phyloP scores from a whole-genome alignment of 2,797 vertebrate species.

The Galago senegalensis region DNA sequence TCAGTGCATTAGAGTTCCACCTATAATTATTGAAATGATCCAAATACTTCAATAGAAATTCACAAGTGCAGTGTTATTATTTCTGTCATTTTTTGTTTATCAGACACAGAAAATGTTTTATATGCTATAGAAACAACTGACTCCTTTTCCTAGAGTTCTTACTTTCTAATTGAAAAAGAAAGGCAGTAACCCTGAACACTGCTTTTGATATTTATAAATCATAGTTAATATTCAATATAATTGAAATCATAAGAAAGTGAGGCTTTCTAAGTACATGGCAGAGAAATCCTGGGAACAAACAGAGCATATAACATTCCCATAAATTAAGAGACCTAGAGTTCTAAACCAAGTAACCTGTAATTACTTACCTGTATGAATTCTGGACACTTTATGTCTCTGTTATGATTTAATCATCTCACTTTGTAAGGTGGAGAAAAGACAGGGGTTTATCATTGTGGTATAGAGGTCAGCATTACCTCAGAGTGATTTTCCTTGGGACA shows the following conservation, averaged over 20 bases:
- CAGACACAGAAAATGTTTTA: conserved; percentile 26
- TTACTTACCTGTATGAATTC: neutral
- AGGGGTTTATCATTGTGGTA: neutral
- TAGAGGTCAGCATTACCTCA: neutral
- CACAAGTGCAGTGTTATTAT: neutral
- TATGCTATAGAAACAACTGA: neutral
- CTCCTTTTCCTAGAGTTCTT: neutral
- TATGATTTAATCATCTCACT: conserved; percentile 29
- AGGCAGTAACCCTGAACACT: neutral
- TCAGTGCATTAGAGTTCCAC: neutral
- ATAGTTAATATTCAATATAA: conserved; percentile 25
- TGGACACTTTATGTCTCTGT: neutral
- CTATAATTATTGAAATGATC: neutral
- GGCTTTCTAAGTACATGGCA: neutral
- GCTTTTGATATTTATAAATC: conserved; percentile 36
- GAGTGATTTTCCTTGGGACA: neutral
- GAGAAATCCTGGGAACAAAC: neutral
- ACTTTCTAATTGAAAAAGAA: conserved; percentile 32
- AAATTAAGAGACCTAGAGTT: neutral
- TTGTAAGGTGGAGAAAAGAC: neutral
- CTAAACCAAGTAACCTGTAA: neutral
- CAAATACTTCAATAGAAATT: neutral
- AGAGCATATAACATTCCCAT: neutral
- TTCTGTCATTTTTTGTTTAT: conserved; percentile 27
- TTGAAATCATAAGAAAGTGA: neutral